A percentile compares a stretch with the other conserved stretches of the same genome.
Evolutionary conservation across 2,797 vertebrate genomes (phyloP).

Genomic region (Streptopelia turtur): DNA sequence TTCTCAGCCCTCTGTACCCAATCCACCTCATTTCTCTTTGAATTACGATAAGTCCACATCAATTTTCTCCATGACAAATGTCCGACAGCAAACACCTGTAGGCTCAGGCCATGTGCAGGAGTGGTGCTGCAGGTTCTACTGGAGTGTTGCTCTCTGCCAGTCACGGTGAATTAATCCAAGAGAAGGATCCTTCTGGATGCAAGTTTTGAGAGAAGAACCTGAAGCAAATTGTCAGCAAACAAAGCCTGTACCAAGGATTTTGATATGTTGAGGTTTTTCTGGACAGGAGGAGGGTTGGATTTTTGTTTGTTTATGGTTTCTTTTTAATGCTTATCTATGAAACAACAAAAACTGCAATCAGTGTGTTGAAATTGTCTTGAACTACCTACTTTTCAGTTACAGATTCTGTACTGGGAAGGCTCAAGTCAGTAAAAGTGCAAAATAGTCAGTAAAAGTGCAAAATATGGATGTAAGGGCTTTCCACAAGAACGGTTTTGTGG

Average conservation of each 20-base stretch:
- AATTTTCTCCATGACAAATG: background rate
- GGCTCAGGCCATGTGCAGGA: background rate
- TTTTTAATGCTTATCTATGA: background rate
- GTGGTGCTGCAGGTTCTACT: background rate
- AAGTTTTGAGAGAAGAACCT: background rate
- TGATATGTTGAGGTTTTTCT: fast-evolving
- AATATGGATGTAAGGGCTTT: background rate
- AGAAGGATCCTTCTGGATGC: background rate
- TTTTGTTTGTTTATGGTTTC: fast-evolving
- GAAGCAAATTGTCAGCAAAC: background rate
- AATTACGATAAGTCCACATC: background rate
- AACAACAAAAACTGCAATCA: background rate
- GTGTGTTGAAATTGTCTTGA: background rate
- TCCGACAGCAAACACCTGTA: background rate
- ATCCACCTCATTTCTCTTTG: background rate
- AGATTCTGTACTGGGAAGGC: background rate
- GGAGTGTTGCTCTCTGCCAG: background rate
- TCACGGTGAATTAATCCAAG: fast-evolving
- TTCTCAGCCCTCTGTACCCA: background rate
- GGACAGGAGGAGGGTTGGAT: background rate
- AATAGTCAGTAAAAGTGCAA: conserved; percentile 5
- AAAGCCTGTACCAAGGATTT: background rate
- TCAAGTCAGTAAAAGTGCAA: conserved; percentile 25
- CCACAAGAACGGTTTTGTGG: background rate
- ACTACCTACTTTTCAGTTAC: background rate